Evolutionary conservation across 1,140 invertebrate species (phyloP).

Genomic region (Trialeurodes vaporariorum): DNA sequence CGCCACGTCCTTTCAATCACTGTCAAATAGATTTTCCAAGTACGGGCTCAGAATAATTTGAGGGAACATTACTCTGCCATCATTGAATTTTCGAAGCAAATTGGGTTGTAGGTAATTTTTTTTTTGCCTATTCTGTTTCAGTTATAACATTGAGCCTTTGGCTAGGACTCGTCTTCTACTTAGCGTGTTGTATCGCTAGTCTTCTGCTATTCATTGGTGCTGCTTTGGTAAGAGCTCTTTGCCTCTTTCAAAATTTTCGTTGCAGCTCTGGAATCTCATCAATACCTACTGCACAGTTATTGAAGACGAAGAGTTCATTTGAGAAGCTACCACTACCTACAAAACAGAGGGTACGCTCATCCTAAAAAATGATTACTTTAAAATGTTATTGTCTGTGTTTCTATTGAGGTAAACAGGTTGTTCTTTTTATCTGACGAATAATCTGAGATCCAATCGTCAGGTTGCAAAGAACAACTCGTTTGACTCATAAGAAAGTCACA

Average conservation of each 20-base stretch:
- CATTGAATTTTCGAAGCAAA: no score
- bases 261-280: background rate
- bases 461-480: no score
- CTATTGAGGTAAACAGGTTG: no score
- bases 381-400: no score
- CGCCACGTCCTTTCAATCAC: background rate
- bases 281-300: background rate
- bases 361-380: background rate
- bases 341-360: background rate
- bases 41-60: no score
- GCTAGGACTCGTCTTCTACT: background rate
- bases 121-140: background rate
- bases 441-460: no score
- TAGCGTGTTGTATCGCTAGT: background rate
- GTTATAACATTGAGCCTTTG: background rate
- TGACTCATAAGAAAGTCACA: no score
- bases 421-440: no score
- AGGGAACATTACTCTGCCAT: no score
- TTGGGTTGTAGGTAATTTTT: no score
- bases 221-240: background rate
- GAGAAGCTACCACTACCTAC: background rate
- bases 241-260: background rate
- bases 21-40: background rate
- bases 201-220: background rate
- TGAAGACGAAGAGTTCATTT: background rate